Evolutionary conservation across 1,140 invertebrate genomes (phyloP), one percentile per base, ranked within the genome.

Genomic region (Andrena cerasifolii): DNA sequence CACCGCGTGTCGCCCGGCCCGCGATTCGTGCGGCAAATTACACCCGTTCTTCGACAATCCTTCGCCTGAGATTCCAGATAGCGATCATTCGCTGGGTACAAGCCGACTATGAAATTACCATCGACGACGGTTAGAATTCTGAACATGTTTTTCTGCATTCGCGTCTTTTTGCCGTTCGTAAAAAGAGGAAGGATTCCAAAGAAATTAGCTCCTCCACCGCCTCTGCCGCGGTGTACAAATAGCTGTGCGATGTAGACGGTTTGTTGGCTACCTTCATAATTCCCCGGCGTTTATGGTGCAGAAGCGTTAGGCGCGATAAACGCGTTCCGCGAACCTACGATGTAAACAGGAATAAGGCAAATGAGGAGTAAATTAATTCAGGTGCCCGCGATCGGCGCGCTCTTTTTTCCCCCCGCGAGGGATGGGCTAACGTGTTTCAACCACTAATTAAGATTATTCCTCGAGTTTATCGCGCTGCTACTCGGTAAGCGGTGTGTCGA

Each of bases 381-480:
- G 7, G 14, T 24, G 28, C 70, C 14, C 49, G 36, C 36, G 68
- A 83, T 83, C 45, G 65, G 33, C 63, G 21, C 67, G 49, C 47
- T 45, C 2, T 59, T 61, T 43, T 61, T 43, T 61, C 12, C 28
- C 43, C 18, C 43, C 63, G 21, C 12, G 26, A 33, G 51, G 53
- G 54, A 65, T 65, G 59, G 71, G 18, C 68, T 58, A 79, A 83
- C 28, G 82, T 43, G 73, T 76, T 74, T 83, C 63, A 84, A 62
- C 62, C 61, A 33, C 71, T 76, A 84, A 83, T 84, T 84, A 83
- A 80, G 71, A 79, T 72, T 31, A 84, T 84, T 83, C 74, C 33
- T 16, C 54, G 54, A 43, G 74, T 79, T 83, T 84, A 83, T 82
- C 71, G 77, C 49, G 53, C 36, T 61, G 47, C 36, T 61, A 18